Conservation (phyloP, 2,113 vertebrate species). For the Pithys albifrons region DNA sequence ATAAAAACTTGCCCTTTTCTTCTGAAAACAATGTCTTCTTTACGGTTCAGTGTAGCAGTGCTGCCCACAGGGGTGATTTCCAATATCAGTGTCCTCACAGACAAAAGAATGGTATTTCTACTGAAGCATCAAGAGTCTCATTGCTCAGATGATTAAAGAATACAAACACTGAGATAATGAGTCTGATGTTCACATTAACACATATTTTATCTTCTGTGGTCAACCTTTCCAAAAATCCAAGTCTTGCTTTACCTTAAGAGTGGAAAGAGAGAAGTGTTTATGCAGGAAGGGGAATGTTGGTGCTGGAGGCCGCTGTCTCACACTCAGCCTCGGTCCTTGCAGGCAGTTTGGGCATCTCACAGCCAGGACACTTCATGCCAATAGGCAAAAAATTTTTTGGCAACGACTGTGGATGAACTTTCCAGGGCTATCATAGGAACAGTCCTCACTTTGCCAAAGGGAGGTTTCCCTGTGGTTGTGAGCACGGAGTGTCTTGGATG, state of each 20-base stretch:
- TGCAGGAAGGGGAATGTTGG: not conserved
- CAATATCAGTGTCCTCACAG: not conserved
- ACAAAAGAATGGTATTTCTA: not conserved
- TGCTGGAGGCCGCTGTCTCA: not conserved
- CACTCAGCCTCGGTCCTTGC: not conserved
- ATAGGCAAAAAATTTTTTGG: not conserved
- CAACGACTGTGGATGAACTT: not conserved
- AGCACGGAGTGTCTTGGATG: not conserved
- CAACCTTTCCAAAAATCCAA: not conserved
- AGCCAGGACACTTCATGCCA: not conserved
- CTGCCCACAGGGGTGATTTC: not conserved
- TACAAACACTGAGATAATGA: not conserved
- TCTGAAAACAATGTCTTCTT: not conserved
- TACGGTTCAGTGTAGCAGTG: not conserved
- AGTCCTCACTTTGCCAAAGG: not conserved
- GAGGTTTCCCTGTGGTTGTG: not conserved
- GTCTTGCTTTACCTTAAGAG: not conserved
- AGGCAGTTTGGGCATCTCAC: not conserved
- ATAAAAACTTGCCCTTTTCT: conserved; percentile 16
- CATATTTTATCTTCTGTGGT: not conserved
- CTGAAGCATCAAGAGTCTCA: not conserved
- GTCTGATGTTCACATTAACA: not conserved
- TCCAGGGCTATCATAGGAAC: not conserved
- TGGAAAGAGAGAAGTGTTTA: not conserved
- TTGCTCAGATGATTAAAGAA: not conserved